Percentiles rank a stretch among this genome's conserved stretches.
Conservation (phyloP, 1,140 invertebrate genomes). For the Brachionus rubens region DNA sequence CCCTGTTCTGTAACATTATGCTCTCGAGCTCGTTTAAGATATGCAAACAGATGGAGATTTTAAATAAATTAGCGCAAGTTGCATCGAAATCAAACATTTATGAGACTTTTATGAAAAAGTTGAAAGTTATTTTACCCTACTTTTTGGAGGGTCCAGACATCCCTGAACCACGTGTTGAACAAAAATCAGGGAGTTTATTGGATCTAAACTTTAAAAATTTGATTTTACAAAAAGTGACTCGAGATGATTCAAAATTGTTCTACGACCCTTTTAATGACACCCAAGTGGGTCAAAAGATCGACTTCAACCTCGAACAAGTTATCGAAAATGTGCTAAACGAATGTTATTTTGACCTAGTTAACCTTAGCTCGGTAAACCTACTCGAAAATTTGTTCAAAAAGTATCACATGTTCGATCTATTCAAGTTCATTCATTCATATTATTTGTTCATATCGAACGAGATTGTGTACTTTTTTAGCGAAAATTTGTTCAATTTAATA, state of each 20-base stretch:
- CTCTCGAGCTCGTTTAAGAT: conserved; percentile 39
- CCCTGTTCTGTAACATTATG: conserved; percentile 1
- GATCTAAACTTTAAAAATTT: neutral
- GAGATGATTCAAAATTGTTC: neutral
- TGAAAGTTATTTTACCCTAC: neutral
- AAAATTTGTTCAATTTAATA: conserved; percentile 34
- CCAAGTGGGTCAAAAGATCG: neutral
- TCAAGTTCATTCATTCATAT: conserved; percentile 41
- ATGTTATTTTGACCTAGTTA: neutral
- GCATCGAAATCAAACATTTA: conserved; percentile 9
- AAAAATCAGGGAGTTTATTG: neutral
- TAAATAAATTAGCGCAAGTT: neutral
- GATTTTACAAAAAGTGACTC: neutral
- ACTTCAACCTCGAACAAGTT: neutral
- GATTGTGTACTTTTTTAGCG: conserved; percentile 36
- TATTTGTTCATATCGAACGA: conserved; percentile 44
- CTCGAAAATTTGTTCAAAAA: conserved; percentile 30
- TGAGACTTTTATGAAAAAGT: neutral
- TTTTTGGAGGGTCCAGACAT: neutral
- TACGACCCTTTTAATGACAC: neutral
- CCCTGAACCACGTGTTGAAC: neutral
- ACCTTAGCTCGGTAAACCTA: conserved; percentile 13
- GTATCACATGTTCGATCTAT: conserved; percentile 29
- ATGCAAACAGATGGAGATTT: conserved; percentile 35
- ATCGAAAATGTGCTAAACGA: neutral